phyloP scores from a whole-genome alignment of 2,113 vertebrate genomes.

The Charadrius vociferus region DNA sequence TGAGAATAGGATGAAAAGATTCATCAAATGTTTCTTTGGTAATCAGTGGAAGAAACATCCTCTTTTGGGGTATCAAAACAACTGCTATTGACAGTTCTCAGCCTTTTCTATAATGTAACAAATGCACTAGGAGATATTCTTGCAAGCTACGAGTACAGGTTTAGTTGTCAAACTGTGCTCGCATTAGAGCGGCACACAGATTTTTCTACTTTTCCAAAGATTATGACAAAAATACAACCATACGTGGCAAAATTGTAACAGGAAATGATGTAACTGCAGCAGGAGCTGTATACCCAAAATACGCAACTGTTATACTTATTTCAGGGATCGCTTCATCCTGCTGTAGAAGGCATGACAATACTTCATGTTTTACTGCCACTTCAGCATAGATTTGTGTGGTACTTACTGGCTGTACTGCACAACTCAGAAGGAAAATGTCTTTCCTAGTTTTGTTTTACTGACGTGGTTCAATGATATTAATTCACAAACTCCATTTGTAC shows the following conservation, averaged over 20 bases:
- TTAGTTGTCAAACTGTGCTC: neutral
- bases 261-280: neutral
- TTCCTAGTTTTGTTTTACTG: neutral
- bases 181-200: neutral
- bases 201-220: neutral
- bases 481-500: neutral
- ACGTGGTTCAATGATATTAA: accelerated
- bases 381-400: neutral
- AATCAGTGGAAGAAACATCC: neutral
- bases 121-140: neutral
- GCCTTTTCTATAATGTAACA: neutral
- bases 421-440: accelerated
- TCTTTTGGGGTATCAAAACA: neutral
- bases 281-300: neutral
- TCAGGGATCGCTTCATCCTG: neutral
- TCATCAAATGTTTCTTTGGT: neutral
- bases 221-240: neutral
- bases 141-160: neutral
- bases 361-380: neutral
- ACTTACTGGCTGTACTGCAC: neutral
- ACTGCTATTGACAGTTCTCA: neutral
- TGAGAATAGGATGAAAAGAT: neutral
- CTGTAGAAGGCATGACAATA: neutral
- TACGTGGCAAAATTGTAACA: neutral
- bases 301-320: neutral